These are phyloP conservation scores for Prionace glauca DNA, from an alignment of 2,797 vertebrate genomes.

Conservation along the genomic window DNA sequence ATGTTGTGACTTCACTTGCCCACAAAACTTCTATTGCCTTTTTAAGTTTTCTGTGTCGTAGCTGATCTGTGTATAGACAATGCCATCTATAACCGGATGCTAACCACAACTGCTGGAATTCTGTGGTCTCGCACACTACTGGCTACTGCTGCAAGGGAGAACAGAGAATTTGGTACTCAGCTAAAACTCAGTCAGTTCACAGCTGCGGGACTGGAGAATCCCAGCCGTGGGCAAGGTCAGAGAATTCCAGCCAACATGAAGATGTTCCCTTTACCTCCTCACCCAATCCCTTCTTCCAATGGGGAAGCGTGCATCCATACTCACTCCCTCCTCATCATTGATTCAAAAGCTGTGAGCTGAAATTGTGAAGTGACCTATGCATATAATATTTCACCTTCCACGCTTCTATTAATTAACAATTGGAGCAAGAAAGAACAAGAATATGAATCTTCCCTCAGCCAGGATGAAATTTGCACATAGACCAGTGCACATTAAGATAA, in stretches of 20 bases:
- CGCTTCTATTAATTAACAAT: not conserved
- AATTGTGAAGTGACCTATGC: not conserved
- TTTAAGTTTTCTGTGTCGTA: not conserved
- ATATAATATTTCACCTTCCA: not conserved
- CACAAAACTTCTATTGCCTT: not conserved
- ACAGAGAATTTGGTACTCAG: too few relatives aligned
- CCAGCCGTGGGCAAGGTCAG: too few relatives aligned
- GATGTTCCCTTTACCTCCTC: not conserved
- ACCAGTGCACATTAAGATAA: not conserved
- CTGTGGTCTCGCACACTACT: too few relatives aligned
- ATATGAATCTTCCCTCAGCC: not conserved
- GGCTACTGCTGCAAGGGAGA: too few relatives aligned
- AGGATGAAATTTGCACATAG: not conserved
- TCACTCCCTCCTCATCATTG: not conserved
- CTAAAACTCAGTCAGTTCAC: too few relatives aligned
- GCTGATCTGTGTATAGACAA: not conserved
- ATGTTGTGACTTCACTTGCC: not conserved
- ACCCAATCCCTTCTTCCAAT: not conserved
- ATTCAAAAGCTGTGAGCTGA: not conserved
- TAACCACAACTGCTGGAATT: not conserved
- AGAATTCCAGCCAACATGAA: not conserved
- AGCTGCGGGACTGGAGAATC: too few relatives aligned
- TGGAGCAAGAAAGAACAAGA: not conserved
- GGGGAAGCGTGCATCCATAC: not conserved
- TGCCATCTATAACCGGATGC: not conserved